Evolutionary conservation across 2,113 vertebrate species (phyloP).

Genomic region (Trachemys scripta): DNA sequence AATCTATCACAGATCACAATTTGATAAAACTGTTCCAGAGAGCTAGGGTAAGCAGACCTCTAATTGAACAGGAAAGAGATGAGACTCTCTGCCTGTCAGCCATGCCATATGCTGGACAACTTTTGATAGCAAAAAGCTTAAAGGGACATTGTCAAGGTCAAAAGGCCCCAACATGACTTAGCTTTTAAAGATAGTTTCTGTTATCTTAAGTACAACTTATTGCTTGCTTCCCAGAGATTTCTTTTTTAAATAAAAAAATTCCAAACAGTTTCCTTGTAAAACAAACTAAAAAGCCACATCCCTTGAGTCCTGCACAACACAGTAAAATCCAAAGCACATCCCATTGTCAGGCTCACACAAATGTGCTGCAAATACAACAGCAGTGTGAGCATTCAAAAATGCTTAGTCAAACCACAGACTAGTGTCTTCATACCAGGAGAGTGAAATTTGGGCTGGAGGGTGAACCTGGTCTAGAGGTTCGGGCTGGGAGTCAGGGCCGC

Average conservation of each 20-base stretch:
- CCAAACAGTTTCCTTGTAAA: neutral
- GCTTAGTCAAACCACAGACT: neutral
- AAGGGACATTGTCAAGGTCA: neutral
- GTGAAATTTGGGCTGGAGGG: fast-evolving
- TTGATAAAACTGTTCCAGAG: neutral
- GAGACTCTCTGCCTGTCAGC: neutral
- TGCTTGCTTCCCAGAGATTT: neutral
- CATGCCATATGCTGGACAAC: neutral
- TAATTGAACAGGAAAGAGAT: neutral
- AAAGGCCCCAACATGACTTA: neutral
- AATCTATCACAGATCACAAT: neutral
- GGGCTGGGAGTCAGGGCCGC: neutral
- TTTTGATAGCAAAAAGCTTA: neutral
- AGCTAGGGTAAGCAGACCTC: neutral
- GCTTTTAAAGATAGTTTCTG: neutral
- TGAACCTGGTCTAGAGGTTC: neutral
- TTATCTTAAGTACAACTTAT: neutral
- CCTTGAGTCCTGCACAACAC: neutral
- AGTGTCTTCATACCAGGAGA: neutral
- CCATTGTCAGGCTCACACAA: neutral
- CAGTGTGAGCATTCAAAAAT: neutral
- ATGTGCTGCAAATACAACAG: neutral
- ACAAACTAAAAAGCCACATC: neutral
- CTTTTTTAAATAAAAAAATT: neutral
- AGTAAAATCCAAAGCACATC: neutral